Percentiles rank a stretch among this genome's conserved stretches.
Conservation (phyloP, 2,888 invertebrate genomes). For the Margaritifera margaritifera region DNA sequence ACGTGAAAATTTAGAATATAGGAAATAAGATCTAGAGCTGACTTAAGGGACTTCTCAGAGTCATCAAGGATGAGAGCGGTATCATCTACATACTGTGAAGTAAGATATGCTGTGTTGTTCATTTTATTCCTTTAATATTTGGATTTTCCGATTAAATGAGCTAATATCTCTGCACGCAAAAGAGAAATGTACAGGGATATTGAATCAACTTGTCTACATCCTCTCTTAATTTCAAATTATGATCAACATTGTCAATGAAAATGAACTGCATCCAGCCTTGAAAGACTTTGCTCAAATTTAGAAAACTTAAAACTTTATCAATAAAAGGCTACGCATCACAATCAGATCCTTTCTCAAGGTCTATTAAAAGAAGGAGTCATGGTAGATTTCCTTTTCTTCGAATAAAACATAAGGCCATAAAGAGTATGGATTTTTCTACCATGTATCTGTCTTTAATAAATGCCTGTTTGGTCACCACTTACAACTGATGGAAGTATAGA, state of each 20-base stretch:
- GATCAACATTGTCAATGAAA: background rate
- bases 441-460: conserved; percentile 10
- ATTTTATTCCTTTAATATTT: conserved; percentile 10
- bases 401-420: conserved; percentile 5
- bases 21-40: too few relatives aligned
- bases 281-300: conserved; percentile 1
- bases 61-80: conserved; percentile 5
- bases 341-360: conserved; percentile 15
- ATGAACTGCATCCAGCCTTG: background rate
- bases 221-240: background rate
- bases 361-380: conserved; percentile 1
- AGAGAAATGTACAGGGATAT: conserved; percentile 10
- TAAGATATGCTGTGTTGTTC: conserved; percentile 4
- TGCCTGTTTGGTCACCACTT: background rate
- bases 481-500: too few relatives aligned
- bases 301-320: conserved; percentile 1
- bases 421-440: conserved; percentile 7
- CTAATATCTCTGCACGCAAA: conserved; percentile 10
- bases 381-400: background rate
- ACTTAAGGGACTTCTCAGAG: conserved; percentile 2
- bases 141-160: conserved; percentile 3
- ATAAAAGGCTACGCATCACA: conserved; percentile 7
- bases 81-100: conserved; percentile 11
- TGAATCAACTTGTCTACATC: conserved; percentile 6
- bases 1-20: too few relatives aligned